phyloP scores from a whole-genome alignment of 92 coral and sea anemone genomes.

The Micromussa lordhowensis region DNA sequence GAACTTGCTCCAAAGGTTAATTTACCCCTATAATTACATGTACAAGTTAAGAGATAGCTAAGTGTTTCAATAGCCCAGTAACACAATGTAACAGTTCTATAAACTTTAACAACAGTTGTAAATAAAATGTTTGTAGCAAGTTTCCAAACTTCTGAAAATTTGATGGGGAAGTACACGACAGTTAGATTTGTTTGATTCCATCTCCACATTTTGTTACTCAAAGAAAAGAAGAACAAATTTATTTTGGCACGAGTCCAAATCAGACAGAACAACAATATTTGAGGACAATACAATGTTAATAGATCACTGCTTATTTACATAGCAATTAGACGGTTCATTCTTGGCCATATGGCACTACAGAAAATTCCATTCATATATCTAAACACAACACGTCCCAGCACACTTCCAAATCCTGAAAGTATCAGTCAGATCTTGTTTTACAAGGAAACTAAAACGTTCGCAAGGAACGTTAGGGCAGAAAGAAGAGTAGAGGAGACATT shows the following conservation, averaged over 20 bases:
- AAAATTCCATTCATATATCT: neutral
- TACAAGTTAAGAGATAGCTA: too few species aligned
- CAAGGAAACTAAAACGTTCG: neutral
- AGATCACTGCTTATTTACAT: conserved; percentile 3
- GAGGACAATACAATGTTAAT: neutral
- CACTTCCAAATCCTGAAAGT: neutral
- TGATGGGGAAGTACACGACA: neutral
- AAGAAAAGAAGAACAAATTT: neutral
- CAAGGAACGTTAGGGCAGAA: neutral
- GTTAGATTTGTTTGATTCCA: neutral
- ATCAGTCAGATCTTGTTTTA: neutral
- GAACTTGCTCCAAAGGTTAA: too few species aligned
- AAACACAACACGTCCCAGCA: neutral
- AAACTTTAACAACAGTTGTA: too few species aligned
- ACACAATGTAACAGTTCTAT: too few species aligned
- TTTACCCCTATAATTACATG: too few species aligned
- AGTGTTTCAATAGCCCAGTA: too few species aligned
- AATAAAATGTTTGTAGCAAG: neutral
- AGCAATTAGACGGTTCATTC: conserved; percentile 2
- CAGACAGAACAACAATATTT: neutral
- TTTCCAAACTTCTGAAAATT: neutral
- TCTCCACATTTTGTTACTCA: neutral
- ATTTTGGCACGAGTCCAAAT: neutral
- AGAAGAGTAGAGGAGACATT: neutral
- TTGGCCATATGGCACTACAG: neutral